Percentiles rank a stretch among this genome's conserved stretches.
Evolutionary conservation across 2,113 vertebrate genomes (phyloP).

Genomic region (Hystrix cristata): DNA sequence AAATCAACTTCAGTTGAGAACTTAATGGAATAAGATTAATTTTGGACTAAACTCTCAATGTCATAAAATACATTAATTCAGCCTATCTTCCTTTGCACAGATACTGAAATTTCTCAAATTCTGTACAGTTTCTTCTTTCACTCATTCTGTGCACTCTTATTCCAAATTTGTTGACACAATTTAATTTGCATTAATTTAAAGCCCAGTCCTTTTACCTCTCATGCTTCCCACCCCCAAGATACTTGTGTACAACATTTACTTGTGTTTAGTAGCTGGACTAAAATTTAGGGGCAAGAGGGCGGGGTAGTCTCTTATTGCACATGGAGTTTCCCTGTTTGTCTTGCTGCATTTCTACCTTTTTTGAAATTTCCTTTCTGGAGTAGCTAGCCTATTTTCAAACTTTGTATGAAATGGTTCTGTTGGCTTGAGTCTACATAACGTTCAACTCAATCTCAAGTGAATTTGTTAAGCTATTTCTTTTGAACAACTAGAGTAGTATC

Average conservation of each 20-base stretch:
- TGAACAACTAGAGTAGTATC: background rate
- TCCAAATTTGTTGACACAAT: background rate
- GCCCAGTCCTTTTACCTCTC: background rate
- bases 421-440: background rate
- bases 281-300: background rate
- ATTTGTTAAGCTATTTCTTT: background rate
- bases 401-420: background rate
- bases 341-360: background rate
- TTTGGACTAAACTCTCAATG: background rate
- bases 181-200: background rate
- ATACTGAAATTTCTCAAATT: conserved; percentile 1
- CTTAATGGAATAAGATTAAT: background rate
- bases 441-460: background rate
- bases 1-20: background rate
- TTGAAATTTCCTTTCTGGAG: background rate
- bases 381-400: background rate
- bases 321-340: background rate
- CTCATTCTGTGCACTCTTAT: background rate
- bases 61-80: background rate
- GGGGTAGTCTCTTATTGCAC: background rate
- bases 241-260: background rate
- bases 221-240: rapidly evolving
- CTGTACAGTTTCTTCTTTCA: background rate
- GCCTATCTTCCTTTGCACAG: background rate
- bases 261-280: background rate